Evolutionary conservation across 2,797 vertebrate genomes (phyloP).

Genomic region (Miichthys miiuy): DNA sequence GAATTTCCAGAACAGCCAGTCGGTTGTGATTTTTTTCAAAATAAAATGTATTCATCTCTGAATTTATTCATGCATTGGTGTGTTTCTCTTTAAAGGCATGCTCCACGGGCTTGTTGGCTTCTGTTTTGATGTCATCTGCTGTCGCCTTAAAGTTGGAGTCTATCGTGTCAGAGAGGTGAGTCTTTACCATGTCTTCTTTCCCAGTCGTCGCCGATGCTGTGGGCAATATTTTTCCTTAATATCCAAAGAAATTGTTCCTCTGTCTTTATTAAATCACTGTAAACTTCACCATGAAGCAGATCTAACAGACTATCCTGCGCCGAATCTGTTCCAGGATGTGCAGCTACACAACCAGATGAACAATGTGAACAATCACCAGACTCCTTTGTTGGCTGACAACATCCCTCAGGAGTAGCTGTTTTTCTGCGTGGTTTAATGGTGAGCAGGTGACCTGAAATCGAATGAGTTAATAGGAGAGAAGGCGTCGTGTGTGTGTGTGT

Average conservation of each 20-base stretch:
- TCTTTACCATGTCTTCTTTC: neutral
- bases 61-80: neutral
- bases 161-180: slow-evolving; percentile 79
- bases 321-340: slow-evolving; percentile 75
- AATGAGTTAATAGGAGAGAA: neutral
- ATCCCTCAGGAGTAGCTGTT: slow-evolving; percentile 81
- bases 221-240: neutral
- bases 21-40: neutral
- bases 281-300: neutral
- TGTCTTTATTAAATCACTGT: neutral
- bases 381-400: slow-evolving; percentile 84
- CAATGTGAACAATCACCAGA: slow-evolving; percentile 87
- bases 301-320: neutral
- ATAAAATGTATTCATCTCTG: neutral
- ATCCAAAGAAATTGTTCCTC: neutral
- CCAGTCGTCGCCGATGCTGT: neutral
- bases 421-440: neutral
- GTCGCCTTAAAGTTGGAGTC: slow-evolving; percentile 89
- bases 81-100: slow-evolving; percentile 86
- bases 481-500: no score
- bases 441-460: neutral
- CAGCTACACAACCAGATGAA: slow-evolving; percentile 87
- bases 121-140: slow-evolving; percentile 91
- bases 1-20: no score
- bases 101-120: slow-evolving; percentile 92